Conservation (phyloP, 1,140 invertebrate species). For the Caenorhabditis brenneri region DNA sequence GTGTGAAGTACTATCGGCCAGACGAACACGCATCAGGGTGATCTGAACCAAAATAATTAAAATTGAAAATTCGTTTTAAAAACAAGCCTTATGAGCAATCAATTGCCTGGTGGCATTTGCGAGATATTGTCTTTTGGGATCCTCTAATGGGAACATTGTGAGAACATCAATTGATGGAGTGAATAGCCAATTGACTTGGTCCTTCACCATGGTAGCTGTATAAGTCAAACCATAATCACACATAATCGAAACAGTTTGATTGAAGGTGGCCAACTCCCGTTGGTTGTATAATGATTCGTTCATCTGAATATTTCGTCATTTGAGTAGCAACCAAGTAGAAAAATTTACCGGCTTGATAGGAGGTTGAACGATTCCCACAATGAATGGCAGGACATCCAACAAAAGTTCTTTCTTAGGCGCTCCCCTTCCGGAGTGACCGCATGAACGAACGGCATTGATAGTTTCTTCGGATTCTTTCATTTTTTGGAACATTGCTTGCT, state of each 20-base stretch:
- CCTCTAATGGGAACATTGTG: slow-evolving; percentile 21
- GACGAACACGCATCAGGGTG: slow-evolving; percentile 16
- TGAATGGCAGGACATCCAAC: neutral
- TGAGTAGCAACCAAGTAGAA: neutral
- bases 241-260: slow-evolving; percentile 21
- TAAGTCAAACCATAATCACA: slow-evolving; percentile 25
- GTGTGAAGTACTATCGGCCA: neutral
- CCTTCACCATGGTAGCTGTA: neutral
- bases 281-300: neutral
- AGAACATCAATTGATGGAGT: slow-evolving; percentile 22
- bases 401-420: neutral
- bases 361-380: neutral
- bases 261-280: neutral
- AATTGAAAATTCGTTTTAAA: neutral
- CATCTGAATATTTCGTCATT: neutral
- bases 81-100: slow-evolving; percentile 5
- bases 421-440: neutral
- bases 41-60: neutral
- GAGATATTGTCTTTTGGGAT: neutral
- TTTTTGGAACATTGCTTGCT: slow-evolving; percentile 40
- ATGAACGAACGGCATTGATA: neutral
- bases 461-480: slow-evolving; percentile 38
- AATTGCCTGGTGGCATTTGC: slow-evolving; percentile 1
- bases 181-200: slow-evolving; percentile 11
- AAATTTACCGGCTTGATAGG: neutral